These are phyloP conservation scores for Leptogaster cylindrica DNA, from an alignment of 2,888 invertebrate genomes.

Conservation along the genomic window DNA sequence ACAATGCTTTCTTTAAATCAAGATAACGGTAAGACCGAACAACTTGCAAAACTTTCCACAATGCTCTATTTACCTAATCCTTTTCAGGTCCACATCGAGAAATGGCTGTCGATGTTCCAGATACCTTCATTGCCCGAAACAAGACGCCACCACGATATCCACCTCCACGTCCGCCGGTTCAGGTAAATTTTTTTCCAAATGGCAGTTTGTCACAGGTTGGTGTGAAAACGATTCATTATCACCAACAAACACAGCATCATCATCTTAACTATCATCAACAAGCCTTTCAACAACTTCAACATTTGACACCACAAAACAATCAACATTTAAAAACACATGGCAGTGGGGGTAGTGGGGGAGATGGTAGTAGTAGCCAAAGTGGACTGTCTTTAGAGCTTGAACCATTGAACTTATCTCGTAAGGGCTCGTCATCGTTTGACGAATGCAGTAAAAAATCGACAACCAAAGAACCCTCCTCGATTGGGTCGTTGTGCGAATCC, in stretches of 20 bases:
- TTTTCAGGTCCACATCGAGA: conserved; percentile 88
- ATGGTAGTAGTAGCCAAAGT: conserved; percentile 46
- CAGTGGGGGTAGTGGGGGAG: conserved; percentile 47
- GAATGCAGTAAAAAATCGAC: conserved; percentile 56
- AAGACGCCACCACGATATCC: conserved; percentile 92
- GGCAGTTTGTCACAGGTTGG: conserved; percentile 44
- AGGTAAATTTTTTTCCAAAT: conserved; percentile 61
- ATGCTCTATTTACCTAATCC: background rate
- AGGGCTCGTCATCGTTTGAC: conserved; percentile 56
- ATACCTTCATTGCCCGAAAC: conserved; percentile 87
- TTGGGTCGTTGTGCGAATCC: conserved; percentile 51
- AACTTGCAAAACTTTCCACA: background rate
- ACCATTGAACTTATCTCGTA: conserved; percentile 55
- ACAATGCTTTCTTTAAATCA: conserved; percentile 74
- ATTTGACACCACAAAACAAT: conserved; percentile 42
- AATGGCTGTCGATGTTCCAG: conserved; percentile 98
- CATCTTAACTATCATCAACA: conserved; percentile 48
- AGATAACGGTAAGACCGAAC: conserved; percentile 66
- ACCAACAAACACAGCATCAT: conserved; percentile 52
- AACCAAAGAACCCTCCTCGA: conserved; percentile 47
- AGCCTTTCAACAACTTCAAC: conserved; percentile 50
- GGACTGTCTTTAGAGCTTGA: conserved; percentile 53
- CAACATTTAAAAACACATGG: conserved; percentile 45
- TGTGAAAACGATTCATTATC: conserved; percentile 48
- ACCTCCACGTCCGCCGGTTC: conserved; percentile 73